Conservation (phyloP, 1,140 invertebrate species). For the Hestina assimilis region DNA sequence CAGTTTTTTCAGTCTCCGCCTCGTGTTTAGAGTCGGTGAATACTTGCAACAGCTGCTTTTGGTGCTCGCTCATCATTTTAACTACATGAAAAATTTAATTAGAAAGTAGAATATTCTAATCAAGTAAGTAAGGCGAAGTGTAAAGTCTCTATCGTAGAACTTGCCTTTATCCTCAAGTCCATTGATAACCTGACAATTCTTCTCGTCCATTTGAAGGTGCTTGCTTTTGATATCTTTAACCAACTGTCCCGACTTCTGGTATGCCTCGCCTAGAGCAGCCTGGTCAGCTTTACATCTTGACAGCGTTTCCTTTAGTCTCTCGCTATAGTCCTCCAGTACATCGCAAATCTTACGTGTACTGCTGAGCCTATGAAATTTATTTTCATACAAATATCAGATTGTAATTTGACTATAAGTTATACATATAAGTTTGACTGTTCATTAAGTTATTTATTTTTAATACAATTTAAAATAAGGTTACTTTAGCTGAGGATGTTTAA, state of each 20-base stretch:
- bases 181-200: conserved; percentile 18
- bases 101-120: too few species aligned
- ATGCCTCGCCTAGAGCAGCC: conserved; percentile 39
- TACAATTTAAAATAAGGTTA: too few species aligned
- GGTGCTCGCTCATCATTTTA: conserved; percentile 34
- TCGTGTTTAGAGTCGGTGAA: conserved; percentile 35
- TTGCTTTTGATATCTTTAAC: conserved; percentile 34
- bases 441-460: too few species aligned
- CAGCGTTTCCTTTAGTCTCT: conserved; percentile 42
- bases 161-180: conserved; percentile 45
- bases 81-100: conserved; percentile 25
- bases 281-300: conserved; percentile 47
- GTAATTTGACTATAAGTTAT: too few species aligned
- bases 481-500: too few species aligned
- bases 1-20: conserved; percentile 28
- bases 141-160: not conserved
- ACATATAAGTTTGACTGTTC: too few species aligned
- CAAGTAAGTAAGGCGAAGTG: too few species aligned
- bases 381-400: not conserved
- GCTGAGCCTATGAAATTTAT: conserved; percentile 33
- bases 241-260: conserved; percentile 36
- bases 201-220: conserved; percentile 27
- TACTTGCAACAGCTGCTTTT: conserved; percentile 36
- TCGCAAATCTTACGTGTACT: conserved; percentile 56
- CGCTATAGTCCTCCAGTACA: conserved; percentile 51